phyloP scores from a whole-genome alignment of 2,113 vertebrate species.

The Dasyprocta punctata region DNA sequence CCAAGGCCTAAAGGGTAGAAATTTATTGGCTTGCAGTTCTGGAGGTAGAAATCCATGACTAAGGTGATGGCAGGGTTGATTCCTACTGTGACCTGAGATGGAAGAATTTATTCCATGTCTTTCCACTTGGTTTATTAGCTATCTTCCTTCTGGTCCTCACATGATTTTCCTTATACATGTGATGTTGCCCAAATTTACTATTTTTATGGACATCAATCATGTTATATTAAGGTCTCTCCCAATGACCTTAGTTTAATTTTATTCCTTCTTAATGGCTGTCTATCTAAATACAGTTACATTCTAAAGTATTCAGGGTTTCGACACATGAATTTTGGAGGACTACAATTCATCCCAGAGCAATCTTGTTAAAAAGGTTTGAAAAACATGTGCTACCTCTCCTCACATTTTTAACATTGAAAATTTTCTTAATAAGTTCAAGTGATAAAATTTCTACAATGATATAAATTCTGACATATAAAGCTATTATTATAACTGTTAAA shows the following conservation, averaged over 20 bases:
- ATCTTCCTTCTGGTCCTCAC: background rate
- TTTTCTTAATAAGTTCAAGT: background rate
- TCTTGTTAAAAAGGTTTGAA: background rate
- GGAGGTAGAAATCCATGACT: background rate
- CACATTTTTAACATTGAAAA: background rate
- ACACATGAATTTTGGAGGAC: background rate
- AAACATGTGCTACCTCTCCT: background rate
- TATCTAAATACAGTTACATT: background rate
- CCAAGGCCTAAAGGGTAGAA: background rate
- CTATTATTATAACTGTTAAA: background rate
- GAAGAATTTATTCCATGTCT: background rate
- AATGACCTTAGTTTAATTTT: background rate
- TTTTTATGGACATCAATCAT: background rate
- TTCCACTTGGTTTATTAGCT: background rate
- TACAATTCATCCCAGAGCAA: background rate
- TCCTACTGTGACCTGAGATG: background rate
- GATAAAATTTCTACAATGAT: background rate
- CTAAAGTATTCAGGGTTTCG: background rate
- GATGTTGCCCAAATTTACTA: background rate
- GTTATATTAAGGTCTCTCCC: background rate
- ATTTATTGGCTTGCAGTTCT: background rate
- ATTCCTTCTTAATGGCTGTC: background rate
- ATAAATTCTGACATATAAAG: background rate
- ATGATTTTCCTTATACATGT: background rate
- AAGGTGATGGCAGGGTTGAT: accelerated